Evolutionary conservation across 2,113 vertebrate genomes (phyloP).

Genomic region (Paramormyrops kingsleyae): DNA sequence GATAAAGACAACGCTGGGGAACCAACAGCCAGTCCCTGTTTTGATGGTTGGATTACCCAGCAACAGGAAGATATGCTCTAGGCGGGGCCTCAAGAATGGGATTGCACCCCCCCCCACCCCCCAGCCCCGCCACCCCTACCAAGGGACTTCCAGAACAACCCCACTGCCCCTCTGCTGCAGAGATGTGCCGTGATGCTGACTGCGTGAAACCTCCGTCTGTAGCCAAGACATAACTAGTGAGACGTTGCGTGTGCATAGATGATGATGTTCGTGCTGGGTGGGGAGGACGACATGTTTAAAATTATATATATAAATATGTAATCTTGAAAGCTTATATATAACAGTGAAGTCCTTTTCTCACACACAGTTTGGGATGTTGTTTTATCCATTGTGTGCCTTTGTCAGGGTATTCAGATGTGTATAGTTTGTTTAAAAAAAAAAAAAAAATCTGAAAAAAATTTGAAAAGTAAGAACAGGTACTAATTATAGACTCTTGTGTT

Average conservation of each 20-base stretch:
- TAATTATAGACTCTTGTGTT: conserved; percentile 49
- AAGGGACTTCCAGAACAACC: neutral
- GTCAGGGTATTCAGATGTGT: conserved; percentile 70
- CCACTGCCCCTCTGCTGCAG: neutral
- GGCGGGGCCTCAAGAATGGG: neutral
- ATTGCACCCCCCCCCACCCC: neutral
- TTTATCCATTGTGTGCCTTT: conserved; percentile 72
- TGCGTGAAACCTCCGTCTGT: neutral
- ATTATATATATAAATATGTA: conserved; percentile 37
- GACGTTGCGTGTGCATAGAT: neutral
- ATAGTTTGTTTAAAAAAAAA: conserved; percentile 58
- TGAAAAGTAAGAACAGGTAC: conserved; percentile 58
- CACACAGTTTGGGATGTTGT: conserved; percentile 55
- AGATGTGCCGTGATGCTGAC: neutral
- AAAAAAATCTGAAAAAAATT: conserved; percentile 39
- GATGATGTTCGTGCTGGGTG: neutral
- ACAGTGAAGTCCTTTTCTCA: conserved; percentile 28
- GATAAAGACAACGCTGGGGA: neutral
- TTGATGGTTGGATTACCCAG: neutral
- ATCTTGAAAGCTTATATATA: conserved; percentile 17
- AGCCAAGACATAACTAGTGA: neutral
- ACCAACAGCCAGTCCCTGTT: neutral
- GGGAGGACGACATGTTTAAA: neutral
- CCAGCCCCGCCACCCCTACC: neutral
- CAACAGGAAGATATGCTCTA: neutral